Evolutionary conservation across 1,140 invertebrate genomes (phyloP).

Genomic region (Sipha flava): DNA sequence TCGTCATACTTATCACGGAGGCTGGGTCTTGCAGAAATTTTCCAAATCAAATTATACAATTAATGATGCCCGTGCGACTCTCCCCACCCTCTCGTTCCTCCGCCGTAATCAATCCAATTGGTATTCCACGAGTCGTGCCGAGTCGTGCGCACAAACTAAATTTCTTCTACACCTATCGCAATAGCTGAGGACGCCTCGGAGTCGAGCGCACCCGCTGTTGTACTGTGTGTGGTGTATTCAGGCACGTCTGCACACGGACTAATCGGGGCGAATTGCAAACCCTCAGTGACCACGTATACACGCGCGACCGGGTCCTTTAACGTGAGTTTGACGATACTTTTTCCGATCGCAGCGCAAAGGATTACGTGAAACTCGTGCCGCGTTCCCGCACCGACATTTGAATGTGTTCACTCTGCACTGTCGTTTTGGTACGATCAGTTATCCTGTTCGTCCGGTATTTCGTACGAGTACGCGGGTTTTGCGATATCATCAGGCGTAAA

Average conservation of each 20-base stretch:
- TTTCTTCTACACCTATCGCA: neutral
- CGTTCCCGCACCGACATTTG: no score
- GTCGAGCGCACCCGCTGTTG: no score
- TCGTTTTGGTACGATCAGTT: no score
- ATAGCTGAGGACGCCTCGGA: neutral
- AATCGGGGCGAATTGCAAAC: neutral
- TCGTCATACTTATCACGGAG: no score
- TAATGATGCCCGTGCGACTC: neutral
- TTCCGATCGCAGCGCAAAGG: neutral
- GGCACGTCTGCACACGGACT: no score
- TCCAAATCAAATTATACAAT: neutral
- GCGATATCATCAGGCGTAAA: no score
- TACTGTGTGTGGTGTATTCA: no score
- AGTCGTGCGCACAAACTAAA: neutral
- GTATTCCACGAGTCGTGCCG: neutral
- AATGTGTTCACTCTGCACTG: no score
- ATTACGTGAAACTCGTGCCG: neutral
- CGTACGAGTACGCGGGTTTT: no score
- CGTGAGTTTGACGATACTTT: neutral
- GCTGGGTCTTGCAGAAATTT: neutral
- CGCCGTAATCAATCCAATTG: constrained; percentile 7
- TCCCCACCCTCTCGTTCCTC: no score
- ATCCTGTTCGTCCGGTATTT: no score
- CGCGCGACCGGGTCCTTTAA: neutral
- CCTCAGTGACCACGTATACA: neutral